Percentiles rank a stretch among this genome's conserved stretches.
These are phyloP conservation scores for Ormyrus labotus DNA, from an alignment of 2,888 invertebrate species.

Conservation along the genomic window DNA sequence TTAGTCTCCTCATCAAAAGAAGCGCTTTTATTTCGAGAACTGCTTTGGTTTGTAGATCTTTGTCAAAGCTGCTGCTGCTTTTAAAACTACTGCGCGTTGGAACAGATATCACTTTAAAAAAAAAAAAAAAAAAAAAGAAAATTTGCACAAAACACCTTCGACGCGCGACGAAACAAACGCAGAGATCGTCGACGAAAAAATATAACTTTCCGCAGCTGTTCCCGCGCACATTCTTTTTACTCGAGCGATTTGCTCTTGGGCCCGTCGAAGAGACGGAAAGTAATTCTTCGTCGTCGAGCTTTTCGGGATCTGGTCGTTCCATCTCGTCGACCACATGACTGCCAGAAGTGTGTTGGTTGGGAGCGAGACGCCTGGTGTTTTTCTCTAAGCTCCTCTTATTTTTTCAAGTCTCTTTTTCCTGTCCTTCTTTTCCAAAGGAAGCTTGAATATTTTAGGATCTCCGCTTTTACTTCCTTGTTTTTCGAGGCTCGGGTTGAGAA, in stretches of 20 bases:
- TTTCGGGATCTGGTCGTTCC: slow-evolving; percentile 50
- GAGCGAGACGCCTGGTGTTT: not conserved
- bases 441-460: slow-evolving; percentile 42
- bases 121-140: too few relatives aligned
- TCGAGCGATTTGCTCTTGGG: not conserved
- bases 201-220: too few relatives aligned
- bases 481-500: not conserved
- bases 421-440: not conserved
- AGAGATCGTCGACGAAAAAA: too few relatives aligned
- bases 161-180: too few relatives aligned
- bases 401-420: not conserved
- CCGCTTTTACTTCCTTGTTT: slow-evolving; percentile 20
- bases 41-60: too few relatives aligned
- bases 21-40: too few relatives aligned
- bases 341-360: slow-evolving; percentile 22
- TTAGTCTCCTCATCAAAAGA: too few relatives aligned
- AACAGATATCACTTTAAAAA: too few relatives aligned
- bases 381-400: slow-evolving; percentile 13
- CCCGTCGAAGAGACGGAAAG: slow-evolving; percentile 2
- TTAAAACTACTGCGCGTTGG: too few relatives aligned
- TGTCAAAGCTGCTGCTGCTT: too few relatives aligned
- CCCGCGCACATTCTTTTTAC: not conserved
- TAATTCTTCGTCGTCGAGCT: slow-evolving; percentile 18
- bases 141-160: too few relatives aligned
- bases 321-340: slow-evolving; percentile 43